Evolutionary conservation across 2,797 vertebrate species (phyloP), one percentile per base, ranked within the genome.

Genomic region (Kryptopterus vitreolus): DNA sequence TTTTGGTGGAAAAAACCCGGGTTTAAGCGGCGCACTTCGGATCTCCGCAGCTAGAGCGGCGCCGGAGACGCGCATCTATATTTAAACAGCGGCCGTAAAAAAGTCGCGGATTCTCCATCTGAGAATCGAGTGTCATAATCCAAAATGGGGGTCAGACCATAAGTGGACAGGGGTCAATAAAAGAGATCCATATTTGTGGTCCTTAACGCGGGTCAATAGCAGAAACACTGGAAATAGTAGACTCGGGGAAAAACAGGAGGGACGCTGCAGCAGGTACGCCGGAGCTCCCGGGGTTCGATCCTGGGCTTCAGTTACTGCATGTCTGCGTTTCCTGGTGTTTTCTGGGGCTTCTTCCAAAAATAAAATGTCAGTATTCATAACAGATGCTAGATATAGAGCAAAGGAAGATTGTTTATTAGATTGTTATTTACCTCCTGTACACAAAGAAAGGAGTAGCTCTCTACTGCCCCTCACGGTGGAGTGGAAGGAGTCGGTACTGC

Each of bases 81-180:
- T 69, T 71, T 71, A 26, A 59, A 69, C 58, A 61, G 38, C 46
- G 62, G 66, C n/a, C 26, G 53, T 52, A 48, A 43, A 26, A 24
- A 81, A 46, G 35, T 75, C 55, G 35, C 55, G 71, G 71, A 74
- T 58, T 74, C 71, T 74, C n/a, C 53, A 58, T 59, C 71, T 75
- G 35, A 46, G 72, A 74, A 59, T 74, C 72, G 29, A 74, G 72
- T 74, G 72, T 75, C 72, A 59, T 75, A 59, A 75, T 75, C 72
- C 72, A 75, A 75, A 75, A 75, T 75, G 55, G 55, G 72, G 55
- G 55, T 75, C 72, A 75, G 72, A 75, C 72, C 55, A 59, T 74
- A 74, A 74, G 71, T 74, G 55, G 71, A 74, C 71, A 59, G 71
- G n/a, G 71, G 71, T 74, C 71, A 74, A 74, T 74, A 74, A 58